Evolutionary conservation across 2,113 vertebrate genomes (phyloP), one percentile per base, ranked within the genome.

Genomic region (Aegypius monachus): DNA sequence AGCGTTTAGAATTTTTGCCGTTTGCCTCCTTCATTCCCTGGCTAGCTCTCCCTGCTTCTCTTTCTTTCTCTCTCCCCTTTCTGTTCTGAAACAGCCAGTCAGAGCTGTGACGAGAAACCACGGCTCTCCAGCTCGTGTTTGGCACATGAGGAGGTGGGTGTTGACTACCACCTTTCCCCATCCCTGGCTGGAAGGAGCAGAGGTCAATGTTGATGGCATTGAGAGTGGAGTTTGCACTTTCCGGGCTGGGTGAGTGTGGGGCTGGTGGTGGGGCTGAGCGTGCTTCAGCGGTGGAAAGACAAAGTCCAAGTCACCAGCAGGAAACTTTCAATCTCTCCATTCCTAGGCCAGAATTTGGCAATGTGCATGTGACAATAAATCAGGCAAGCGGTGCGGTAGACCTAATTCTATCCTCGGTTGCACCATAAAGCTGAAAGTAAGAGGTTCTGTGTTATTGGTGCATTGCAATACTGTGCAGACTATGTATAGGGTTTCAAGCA

Each of bases 381-480:
- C 17, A 32, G n/a, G 31, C 18, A 55, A 29, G 19, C 1, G 0
- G 11, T n/a, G 38, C 2, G 0, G 32, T 18, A 22, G 63, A 27
- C 20, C 27, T 22, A 6, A 2, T 73, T 40, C 42, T 17, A 2
- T 45, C 29, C 11, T 48, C 16, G 8, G 18, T 38, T 48, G 19
- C 32, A 22, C 38, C 9, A 10, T 45, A 22, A 32, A 84, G 58
- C 40, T 72, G 65, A 45, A 81, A 67, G 34, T 9, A 13, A 56
- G 34, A 85, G 32, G 25, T 18, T 58, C 17, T 18, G 38, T 34
- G 14, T 52, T 58, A 13, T 0, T 16, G 31, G 8, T 23, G 47
- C 34, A 0, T 52, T 47, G 42, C 0, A 1, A 8, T 40, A 10
- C 0, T 1, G 16, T 43, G 31, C 53, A 11, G 38, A 17, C 34